Base-by-base conservation (phyloP, 2,888 invertebrate genomes). In the Trachelus iudaicus region DNA sequence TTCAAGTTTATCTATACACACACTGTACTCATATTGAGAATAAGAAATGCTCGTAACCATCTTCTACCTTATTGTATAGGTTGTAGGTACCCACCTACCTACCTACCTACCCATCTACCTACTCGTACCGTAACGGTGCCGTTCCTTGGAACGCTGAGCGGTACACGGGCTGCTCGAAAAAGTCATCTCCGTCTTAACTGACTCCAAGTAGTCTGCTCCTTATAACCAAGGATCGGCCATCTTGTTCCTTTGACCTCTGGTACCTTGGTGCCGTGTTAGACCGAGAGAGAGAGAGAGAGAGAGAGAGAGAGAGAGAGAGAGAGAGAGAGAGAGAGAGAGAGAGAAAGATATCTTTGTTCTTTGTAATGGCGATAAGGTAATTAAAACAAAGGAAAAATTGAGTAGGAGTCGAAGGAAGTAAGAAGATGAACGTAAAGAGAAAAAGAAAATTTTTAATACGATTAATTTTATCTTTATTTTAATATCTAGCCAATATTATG, bases 101-200 rank as follows among this genome's bases (percentile, higher is more conserved):
- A 13, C 12, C 69, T 23, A 31, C 69, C 69, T 40, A 40, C 40
- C 40, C 4, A 40, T 15, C 40, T 23, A 56, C 15, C 56, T 56
- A 23, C 23, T 56, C 56, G 56, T 56, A 6, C 23, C 75, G 78
- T 88, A 89, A 89, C 88, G 87, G 88, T 87, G 75, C 84, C 77
- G 68, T 68, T 73, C 81, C 74, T 83, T 81, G 80, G 56, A 80
- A 73, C 84, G 81, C 83, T 82, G 85, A 87, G 85, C 86, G 85
- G 87, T 87, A 87, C 85, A 85, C 82, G 56, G 56, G 84, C 81
- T 81, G 84, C 82, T 83, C 82, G 83, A 85, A 86, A 86, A 86
- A 85, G 81, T 81, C 83, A 84, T 82, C 82, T 78, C 78, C 68
- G 73, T 35, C 68, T 37, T 76, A 34, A 31, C 68, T 73, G 30